Base-by-base conservation (phyloP, 2,888 invertebrate species). In the Eumacrocentrus americanus region DNA sequence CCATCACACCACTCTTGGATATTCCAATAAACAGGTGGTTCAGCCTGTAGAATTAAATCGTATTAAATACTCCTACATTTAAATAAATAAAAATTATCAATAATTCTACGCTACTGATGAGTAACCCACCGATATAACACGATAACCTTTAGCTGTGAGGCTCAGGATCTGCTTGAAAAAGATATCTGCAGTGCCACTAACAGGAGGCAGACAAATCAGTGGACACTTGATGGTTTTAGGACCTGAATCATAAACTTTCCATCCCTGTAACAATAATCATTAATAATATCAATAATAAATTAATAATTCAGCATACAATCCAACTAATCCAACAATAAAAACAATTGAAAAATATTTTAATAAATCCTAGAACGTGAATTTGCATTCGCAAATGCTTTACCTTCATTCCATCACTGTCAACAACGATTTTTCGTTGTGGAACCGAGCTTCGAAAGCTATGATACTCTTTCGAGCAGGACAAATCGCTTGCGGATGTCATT, bases 181-280 rank as follows among this genome's bases (percentile, higher is more conserved):
- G 52, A 94, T 86, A 82, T 95, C 95, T 6, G 94, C 92, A 9
- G 92, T 91, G 2, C 95, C 94, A 67, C 93, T 92, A 2, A 92
- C 93, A 18, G 95, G 93, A 6, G 94, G 94, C 66, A 95, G 84
- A 82, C 93, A 95, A 69, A 95, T 83, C 37, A 95, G 75, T 0
- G 95, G 95, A 71, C 90, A 91, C 61, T 84, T 86, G 0, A 94
- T 87, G 53, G 86, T 86, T 77, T 89, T 89, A 6, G 95, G 94
- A 23, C 93, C 94, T 59, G 92, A 91, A 78, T 95, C 95, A 77
- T 93, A 95, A 62, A 94, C 84, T 75, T 88, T 88, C 95, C 95
- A 95, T 67, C 88, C 87, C 91, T 38, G 23, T 59, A 61, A 63
- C 25, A 11, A 16, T 38, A 25, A 44, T n/a, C 25, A 44, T 57